Conservation (phyloP, 2,113 vertebrate species). For the Pholis gunnellus region DNA sequence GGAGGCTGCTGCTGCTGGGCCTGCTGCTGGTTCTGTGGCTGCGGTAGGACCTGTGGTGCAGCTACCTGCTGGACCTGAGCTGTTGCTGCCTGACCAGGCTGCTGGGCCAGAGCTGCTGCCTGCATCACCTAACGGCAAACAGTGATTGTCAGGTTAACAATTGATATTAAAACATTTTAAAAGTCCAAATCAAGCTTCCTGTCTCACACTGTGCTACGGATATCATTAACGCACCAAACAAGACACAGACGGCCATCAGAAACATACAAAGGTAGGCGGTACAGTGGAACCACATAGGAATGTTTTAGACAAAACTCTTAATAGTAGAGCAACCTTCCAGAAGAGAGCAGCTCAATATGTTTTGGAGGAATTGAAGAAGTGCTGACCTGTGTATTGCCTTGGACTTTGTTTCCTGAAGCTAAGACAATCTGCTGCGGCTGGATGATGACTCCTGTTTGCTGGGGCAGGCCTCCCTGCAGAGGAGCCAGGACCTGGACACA, state of each 20-base stretch:
- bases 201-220: background rate
- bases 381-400: constrained; percentile 88
- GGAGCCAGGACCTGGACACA: constrained; percentile 90
- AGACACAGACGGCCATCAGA: background rate
- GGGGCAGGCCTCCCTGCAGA: constrained; percentile 92
- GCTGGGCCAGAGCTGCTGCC: constrained; percentile 88
- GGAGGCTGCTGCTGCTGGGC: constrained; percentile 89
- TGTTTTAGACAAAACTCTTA: background rate
- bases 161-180: background rate
- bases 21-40: constrained; percentile 56
- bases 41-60: constrained; percentile 58
- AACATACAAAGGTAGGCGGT: background rate
- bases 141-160: background rate
- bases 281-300: background rate
- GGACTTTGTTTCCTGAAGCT: constrained; percentile 92
- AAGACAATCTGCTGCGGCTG: constrained; percentile 98
- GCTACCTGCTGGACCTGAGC: constrained; percentile 71
- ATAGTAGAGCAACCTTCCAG: background rate
- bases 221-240: background rate
- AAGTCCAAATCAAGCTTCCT: background rate
- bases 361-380: background rate
- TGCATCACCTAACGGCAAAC: constrained; percentile 79
- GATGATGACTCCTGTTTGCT: constrained; percentile 98
- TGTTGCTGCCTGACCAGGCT: constrained; percentile 87
- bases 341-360: background rate